These are phyloP conservation scores for Pararge aegeria DNA, from an alignment of 1,140 invertebrate genomes.

Conservation along the genomic window DNA sequence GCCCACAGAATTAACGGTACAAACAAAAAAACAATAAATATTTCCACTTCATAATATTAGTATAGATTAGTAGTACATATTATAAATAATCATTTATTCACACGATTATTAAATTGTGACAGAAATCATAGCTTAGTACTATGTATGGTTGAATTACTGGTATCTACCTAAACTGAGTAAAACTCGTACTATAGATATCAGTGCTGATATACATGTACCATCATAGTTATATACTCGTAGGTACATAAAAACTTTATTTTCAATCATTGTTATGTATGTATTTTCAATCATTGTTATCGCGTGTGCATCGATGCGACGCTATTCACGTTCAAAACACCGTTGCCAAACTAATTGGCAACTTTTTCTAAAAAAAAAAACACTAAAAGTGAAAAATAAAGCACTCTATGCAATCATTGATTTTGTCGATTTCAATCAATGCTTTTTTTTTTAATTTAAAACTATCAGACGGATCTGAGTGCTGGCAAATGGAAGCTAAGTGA, in stretches of 20 bases:
- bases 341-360: slow-evolving; percentile 18
- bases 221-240: no score
- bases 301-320: background rate
- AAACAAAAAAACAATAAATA: no score
- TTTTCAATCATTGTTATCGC: background rate
- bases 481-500: background rate
- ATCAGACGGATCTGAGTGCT: background rate
- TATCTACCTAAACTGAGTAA: no score
- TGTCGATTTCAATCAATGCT: background rate
- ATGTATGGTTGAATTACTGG: no score
- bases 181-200: no score
- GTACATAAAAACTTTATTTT: background rate
- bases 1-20: no score
- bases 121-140: no score
- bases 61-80: no score
- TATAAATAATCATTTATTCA: no score
- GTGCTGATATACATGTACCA: no score
- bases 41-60: no score
- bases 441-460: background rate
- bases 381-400: background rate
- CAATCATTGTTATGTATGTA: background rate
- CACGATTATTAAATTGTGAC: no score
- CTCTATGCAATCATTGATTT: background rate
- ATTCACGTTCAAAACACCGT: slow-evolving; percentile 21
- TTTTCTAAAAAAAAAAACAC: slow-evolving; percentile 5